Evolutionary conservation across 2,797 vertebrate species (phyloP), one percentile per base, ranked within the genome.

Genomic region (Lutjanus campechanus): DNA sequence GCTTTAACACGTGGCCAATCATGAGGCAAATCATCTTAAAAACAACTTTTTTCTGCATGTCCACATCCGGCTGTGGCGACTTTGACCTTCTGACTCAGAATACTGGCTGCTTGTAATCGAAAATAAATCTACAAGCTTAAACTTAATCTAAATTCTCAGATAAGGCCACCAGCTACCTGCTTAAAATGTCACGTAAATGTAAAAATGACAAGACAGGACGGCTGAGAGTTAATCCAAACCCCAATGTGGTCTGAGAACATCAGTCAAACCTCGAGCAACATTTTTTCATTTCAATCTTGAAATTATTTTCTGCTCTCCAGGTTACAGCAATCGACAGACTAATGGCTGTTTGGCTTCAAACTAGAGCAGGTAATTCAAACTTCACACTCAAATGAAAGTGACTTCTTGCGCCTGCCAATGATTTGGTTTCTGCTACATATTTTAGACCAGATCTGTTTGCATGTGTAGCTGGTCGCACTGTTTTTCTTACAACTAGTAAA

Each of bases 401-500:
- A 62, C 68, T 68, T 82, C 29, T 53, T 63, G 8, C 17, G 15
- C 41, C 1, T 41, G 13, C 19, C 7, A 54, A 43, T 8, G 3
- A 12, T 53, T 36, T 53, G 2, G 22, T 49, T 51, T 59, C 12
- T 61, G 2, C 29, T 25, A 44, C 19, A 46, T 15, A 25, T 8
- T 53, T 19, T 56, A 20, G 43, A 17, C 29, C 6, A 44, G n/a
- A 73, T 54, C 36, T 25, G 20, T 71, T 22, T 69, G 44, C 61
- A 49, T 22, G 25, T 36, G 7, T 47, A 67, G 71, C 41, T 16
- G 12, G 22, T 51, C 5, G 11, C 62, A 68, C 46, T 44, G 12
- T 47, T 81, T 74, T 25, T 47, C 64, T 69, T 60, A 67, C 11
- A 61, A 50, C 12, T 41, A 67, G 68, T 81, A 64, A 73, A 73